A percentile compares a stretch with the other conserved stretches of the same genome.
Conservation (phyloP, 1,140 invertebrate genomes). For the Drosophila bocqueti region DNA sequence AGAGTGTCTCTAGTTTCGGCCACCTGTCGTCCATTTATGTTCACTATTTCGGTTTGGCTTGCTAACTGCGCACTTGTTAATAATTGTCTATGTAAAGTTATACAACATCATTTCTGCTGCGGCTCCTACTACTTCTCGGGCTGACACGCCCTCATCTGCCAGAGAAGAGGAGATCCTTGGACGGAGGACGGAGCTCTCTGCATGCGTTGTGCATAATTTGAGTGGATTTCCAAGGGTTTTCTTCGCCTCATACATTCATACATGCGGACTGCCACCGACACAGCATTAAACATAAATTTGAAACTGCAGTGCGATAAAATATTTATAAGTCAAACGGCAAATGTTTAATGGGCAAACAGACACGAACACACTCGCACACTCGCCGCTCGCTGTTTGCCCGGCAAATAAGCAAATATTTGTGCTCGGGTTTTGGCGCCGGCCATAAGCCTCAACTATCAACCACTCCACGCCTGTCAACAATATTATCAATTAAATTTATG, state of each 20-base stretch:
- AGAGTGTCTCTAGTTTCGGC: conserved; percentile 2
- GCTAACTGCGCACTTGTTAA: conserved; percentile 73
- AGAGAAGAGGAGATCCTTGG: conserved; percentile 3
- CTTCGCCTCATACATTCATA: conserved; percentile 47
- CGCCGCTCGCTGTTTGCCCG: conserved; percentile 30
- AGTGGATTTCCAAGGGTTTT: conserved; percentile 43
- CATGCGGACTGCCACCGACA: conserved; percentile 13
- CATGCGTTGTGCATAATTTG: conserved; percentile 68
- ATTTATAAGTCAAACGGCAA: conserved; percentile 74
- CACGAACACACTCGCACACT: conserved; percentile 8
- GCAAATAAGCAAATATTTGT: conserved; percentile 69
- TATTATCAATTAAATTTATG: conserved; percentile 78
- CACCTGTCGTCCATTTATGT: conserved; percentile 8
- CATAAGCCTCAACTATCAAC: conserved; percentile 40
- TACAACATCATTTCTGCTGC: conserved; percentile 47
- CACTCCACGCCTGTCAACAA: conserved; percentile 66
- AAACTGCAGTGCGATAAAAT: conserved; percentile 57
- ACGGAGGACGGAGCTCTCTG: conserved; percentile 22
- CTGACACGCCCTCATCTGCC: neutral
- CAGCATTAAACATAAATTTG: conserved; percentile 46
- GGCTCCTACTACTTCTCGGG: conserved; percentile 9
- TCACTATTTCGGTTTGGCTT: conserved; percentile 24
- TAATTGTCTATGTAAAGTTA: conserved; percentile 82
- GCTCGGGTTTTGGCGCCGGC: conserved; percentile 26
- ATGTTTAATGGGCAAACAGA: conserved; percentile 77